Base-by-base conservation (phyloP, 37 sponge, comb jelly and placozoan genomes). In the Lycopodina hypogea region DNA sequence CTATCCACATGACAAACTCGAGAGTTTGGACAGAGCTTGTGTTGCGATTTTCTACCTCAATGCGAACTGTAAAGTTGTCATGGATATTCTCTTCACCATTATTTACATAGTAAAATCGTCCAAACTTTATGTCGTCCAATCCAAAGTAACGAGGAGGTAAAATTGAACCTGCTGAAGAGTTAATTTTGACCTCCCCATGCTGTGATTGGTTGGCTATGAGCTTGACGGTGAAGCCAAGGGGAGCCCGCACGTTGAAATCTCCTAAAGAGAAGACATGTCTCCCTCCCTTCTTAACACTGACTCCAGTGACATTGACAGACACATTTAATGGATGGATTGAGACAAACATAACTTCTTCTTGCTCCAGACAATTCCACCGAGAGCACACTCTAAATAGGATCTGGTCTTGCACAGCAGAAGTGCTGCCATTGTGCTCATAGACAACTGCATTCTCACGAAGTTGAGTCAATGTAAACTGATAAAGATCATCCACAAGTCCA, bases 381-480 rank as follows among this genome's bases (percentile, higher is more conserved):
- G 78, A 79, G 40, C 76, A 59, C 40, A 89, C 76, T 22, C 69
- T 23, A 53, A 89, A 74, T 12, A 35, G 67, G 75, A 89, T 78
- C 35, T 51, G 19, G 53, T 88, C 89, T 11, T 60, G 36, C 60
- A 60, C 39, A 29, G 23, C 21, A 37, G 40, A 50, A 3, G 42
- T 22, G 3, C 28, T 18, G 17, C 56, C 26, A 41, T 22, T n/a
- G 78, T 78, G 72, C 29, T 63, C 12, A 60, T 84, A 89, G 33
- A 69, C 67, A 6, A 89, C 78, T n/a, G 26, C 65, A 4, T 56
- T 19, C 0, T 41, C 26, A 33, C 70, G 34, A 18, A 89, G 71
- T 12, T 89, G 76, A 15, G 62, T 64, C 68, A 83, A 80, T 0
- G 89, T 83, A 71, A 89, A 89, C 15, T 35, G 62, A 14, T 52